phyloP scores from a whole-genome alignment of 2,113 vertebrate species.

The Lycaon pictus region DNA sequence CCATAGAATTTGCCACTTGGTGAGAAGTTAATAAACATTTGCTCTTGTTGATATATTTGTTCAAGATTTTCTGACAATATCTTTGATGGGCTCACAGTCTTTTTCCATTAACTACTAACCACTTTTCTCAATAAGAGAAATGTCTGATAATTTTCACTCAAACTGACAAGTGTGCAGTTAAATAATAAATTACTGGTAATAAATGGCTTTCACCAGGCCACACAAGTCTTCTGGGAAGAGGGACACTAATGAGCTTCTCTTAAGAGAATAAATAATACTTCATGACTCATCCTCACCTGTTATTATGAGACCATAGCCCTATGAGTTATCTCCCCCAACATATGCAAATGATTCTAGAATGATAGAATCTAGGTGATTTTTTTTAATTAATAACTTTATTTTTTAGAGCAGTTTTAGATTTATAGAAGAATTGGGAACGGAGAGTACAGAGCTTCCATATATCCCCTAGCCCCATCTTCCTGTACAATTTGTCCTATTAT shows the following conservation, averaged over 20 bases:
- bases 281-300: background rate
- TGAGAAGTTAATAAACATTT: constrained; percentile 41
- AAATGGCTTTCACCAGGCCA: background rate
- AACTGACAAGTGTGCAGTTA: background rate
- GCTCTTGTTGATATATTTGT: background rate
- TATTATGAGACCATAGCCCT: background rate
- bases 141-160: constrained; percentile 42
- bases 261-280: constrained; percentile 20
- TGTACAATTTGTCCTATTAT: background rate
- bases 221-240: background rate
- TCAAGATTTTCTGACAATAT: background rate
- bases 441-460: background rate
- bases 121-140: constrained; percentile 38
- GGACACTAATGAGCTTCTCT: background rate
- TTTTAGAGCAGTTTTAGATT: background rate
- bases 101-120: constrained; percentile 19
- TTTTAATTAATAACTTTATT: background rate
- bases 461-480: background rate
- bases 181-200: constrained; percentile 42
- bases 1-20: background rate
- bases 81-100: background rate
- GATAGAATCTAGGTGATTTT: background rate
- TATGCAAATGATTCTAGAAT: background rate
- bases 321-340: background rate
- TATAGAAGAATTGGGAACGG: background rate